Conservation (phyloP, 2,888 invertebrate genomes). For the Pseudococcus jackbeardsleyi region DNA sequence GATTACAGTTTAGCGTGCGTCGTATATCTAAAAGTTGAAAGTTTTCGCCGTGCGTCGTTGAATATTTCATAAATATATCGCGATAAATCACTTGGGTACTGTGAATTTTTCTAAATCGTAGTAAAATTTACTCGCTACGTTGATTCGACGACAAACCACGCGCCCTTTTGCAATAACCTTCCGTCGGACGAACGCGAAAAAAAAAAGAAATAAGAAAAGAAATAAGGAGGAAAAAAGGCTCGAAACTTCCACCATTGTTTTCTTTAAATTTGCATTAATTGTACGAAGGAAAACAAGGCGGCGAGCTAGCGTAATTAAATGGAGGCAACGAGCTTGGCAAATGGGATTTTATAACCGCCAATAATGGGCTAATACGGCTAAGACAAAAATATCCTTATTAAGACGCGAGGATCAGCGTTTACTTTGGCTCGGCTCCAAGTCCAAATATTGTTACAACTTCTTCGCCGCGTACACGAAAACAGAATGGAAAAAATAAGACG, state of each 20-base stretch:
- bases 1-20: constrained; percentile 44
- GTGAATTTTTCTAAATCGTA: constrained; percentile 27
- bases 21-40: constrained; percentile 37
- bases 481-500: neutral
- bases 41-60: neutral
- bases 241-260: neutral
- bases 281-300: neutral
- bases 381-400: neutral
- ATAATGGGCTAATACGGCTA: neutral
- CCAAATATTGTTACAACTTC: constrained; percentile 7
- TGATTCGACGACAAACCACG: neutral
- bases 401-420: neutral
- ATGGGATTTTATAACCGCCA: neutral
- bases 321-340: neutral
- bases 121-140: constrained; percentile 33
- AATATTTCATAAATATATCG: constrained; percentile 23
- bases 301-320: neutral
- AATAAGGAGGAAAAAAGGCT: neutral
- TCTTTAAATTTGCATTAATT: constrained; percentile 3
- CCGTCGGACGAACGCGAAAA: neutral
- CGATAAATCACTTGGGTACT: neutral
- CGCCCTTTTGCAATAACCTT: neutral
- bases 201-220: neutral
- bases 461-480: neutral
- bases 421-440: neutral